Conservation (phyloP, 2,888 invertebrate species). For the Caenorhabditis panamensis region DNA sequence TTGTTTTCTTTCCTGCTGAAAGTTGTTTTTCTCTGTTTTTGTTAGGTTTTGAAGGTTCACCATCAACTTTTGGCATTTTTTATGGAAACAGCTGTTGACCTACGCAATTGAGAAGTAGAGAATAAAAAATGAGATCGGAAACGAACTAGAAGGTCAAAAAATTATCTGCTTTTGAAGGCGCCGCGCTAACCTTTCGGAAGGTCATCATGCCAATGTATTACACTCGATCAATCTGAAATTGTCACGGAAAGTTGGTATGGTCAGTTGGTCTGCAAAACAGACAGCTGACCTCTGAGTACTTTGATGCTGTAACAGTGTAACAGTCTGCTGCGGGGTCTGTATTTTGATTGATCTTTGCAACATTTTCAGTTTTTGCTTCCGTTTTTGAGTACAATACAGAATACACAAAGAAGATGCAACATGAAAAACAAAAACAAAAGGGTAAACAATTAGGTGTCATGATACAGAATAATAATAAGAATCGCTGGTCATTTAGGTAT, state of each 20-base stretch:
- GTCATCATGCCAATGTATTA: constrained; percentile 42
- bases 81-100: too few species aligned
- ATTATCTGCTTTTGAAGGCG: constrained; percentile 23
- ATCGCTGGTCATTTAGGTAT: constrained; percentile 14
- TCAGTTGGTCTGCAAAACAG: constrained; percentile 26
- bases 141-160: constrained; percentile 38
- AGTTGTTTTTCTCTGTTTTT: background rate
- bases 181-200: constrained; percentile 25
- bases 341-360: constrained; percentile 14
- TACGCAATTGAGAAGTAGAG: background rate
- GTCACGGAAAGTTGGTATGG: constrained; percentile 33
- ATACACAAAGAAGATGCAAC: background rate
- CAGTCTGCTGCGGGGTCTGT: background rate
- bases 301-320: background rate
- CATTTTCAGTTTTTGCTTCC: background rate
- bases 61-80: too few species aligned
- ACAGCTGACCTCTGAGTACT: background rate
- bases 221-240: constrained; percentile 25
- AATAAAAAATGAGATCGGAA: background rate
- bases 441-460: constrained; percentile 28
- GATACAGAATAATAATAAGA: constrained; percentile 6
- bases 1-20: background rate
- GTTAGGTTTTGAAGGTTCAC: too few species aligned
- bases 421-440: constrained; percentile 5
- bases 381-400: constrained; percentile 1